Evolutionary conservation across 2,797 vertebrate genomes (phyloP).

Genomic region (Catostomus latipinnis): DNA sequence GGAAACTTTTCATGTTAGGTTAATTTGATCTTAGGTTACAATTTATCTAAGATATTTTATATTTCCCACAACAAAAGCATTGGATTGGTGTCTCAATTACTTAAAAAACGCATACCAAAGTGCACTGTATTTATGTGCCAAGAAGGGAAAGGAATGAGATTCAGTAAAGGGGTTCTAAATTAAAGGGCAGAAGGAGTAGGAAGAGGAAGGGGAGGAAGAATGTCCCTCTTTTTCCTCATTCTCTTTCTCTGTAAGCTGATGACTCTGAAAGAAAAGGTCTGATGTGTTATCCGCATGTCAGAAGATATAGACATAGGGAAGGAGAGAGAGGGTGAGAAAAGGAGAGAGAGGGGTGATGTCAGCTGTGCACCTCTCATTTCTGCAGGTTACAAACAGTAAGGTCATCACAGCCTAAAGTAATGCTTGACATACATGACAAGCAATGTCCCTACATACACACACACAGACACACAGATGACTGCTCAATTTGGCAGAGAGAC

Average conservation of each 20-base stretch:
- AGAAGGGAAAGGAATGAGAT: background rate
- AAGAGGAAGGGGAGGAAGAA: background rate
- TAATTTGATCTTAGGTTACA: too few relatives aligned
- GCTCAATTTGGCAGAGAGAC: background rate
- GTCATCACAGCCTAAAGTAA: conserved; percentile 71
- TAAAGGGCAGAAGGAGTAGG: background rate
- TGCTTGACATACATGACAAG: conserved; percentile 73
- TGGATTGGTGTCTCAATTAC: too few relatives aligned
- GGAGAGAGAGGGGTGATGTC: conserved; percentile 51
- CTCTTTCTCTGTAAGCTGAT: conserved; percentile 1
- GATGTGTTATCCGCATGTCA: conserved; percentile 28
- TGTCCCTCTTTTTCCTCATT: background rate
- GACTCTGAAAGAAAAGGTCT: conserved; percentile 23
- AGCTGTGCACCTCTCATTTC: conserved; percentile 61
- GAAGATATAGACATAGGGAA: conserved; percentile 49
- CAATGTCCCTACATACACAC: conserved; percentile 49
- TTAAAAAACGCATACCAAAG: too few relatives aligned
- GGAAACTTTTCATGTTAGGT: too few relatives aligned
- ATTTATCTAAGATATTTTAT: too few relatives aligned
- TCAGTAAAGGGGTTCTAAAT: background rate
- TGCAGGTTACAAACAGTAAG: conserved; percentile 62
- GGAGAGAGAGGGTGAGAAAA: conserved; percentile 57
- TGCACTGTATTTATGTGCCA: too few relatives aligned
- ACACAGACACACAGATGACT: conserved; percentile 19
- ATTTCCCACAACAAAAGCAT: too few relatives aligned